These are phyloP conservation scores for Calameuta pallipes DNA, from an alignment of 2,888 invertebrate species.

Conservation along the genomic window DNA sequence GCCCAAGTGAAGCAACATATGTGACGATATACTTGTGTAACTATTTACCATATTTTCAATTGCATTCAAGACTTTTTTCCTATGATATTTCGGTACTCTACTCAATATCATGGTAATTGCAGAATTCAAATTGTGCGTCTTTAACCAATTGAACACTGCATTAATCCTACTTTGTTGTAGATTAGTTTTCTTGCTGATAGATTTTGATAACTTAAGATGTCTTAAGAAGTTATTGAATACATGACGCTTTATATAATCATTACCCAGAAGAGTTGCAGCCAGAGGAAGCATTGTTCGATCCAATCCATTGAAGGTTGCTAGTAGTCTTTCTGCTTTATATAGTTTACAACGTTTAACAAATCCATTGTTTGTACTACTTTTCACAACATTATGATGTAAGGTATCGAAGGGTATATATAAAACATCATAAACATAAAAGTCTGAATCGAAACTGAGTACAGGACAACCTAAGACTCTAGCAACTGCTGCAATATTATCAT, in stretches of 20 bases:
- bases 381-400: slow-evolving; percentile 68
- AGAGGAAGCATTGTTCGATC: slow-evolving; percentile 79
- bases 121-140: slow-evolving; percentile 76
- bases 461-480: slow-evolving; percentile 85
- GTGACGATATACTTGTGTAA: slow-evolving; percentile 72
- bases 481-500: slow-evolving; percentile 86
- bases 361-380: slow-evolving; percentile 38
- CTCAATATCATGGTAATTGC: slow-evolving; percentile 77
- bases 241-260: slow-evolving; percentile 83
- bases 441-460: slow-evolving; percentile 92
- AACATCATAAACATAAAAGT: slow-evolving; percentile 91
- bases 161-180: slow-evolving; percentile 78
- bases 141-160: slow-evolving; percentile 81
- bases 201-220: slow-evolving; percentile 72
- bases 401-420: slow-evolving; percentile 83
- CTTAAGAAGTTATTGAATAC: slow-evolving; percentile 79
- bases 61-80: slow-evolving; percentile 69
- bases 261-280: slow-evolving; percentile 86
- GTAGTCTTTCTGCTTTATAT: slow-evolving; percentile 78
- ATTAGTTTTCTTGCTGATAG: slow-evolving; percentile 66
- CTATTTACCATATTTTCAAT: slow-evolving; percentile 75
- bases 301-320: slow-evolving; percentile 74
- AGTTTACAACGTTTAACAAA: slow-evolving; percentile 76
- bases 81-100: slow-evolving; percentile 70
- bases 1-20: slow-evolving; percentile 72